Base-by-base conservation (phyloP, 2,888 invertebrate genomes). In the Aelia acuminata region DNA sequence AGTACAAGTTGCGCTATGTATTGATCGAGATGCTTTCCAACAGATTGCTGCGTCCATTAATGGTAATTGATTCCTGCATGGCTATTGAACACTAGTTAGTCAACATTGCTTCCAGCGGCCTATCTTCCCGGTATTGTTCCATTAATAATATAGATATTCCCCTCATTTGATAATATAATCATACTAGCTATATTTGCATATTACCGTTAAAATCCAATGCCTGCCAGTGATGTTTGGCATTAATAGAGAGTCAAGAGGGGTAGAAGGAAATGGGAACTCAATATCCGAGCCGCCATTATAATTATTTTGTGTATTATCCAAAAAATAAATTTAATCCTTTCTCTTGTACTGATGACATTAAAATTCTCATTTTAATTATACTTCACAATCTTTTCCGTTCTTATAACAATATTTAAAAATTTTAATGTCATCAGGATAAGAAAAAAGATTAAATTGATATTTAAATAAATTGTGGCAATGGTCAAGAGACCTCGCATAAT, bases 21-120 rank as follows among this genome's bases (percentile, higher is more conserved):
- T 80, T 80, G 80, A 80, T 80, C 80, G 3, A 80, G 80, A 80
- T 80, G 80, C 80, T 80, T 43, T 80, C 80, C 80, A 80, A 80
- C 80, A 43, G 80, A 80, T 80, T 80, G 80, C 39, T 80, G 1
- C 43, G 80, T 39, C 80, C 80, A 80, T 43, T 80, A 80, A 80
- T 80, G 43, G 43, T 80, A 80, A 80, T 80, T 80, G 80, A 80
- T 39, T 43, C 80, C 13, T 43, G 22, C 11, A 43, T 43, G 80
- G 43, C 22, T n/a, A 80, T 80, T 22, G 22, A 43, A n/a, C 22
- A 31, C n/a, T 80, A 43, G 80, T 43, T 80, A 80, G 80, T 43
- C 80, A 80, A 80, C 80, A 80, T 43, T 3, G 35, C 7, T 39
- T 13, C 63, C 11, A 4, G n/a, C 0, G 75, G 3, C 80, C 80